These are phyloP conservation scores for Ciona savignyi DNA, from an alignment of 23 tunicate species.

Conservation along the genomic window DNA sequence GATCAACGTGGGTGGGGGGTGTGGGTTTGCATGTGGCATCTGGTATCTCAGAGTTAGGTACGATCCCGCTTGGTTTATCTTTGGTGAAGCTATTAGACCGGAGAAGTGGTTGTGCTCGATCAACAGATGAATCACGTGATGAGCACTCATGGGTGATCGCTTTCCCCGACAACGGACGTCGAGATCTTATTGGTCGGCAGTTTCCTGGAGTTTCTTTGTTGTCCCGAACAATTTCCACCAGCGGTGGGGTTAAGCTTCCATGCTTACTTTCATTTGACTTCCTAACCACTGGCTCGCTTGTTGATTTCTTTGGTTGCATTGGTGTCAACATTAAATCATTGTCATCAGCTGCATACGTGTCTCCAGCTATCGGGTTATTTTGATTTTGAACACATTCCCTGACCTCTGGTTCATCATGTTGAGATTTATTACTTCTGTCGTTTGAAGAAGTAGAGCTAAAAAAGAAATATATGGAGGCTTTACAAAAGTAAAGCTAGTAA, in stretches of 20 bases:
- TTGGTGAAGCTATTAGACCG: conserved; percentile 83
- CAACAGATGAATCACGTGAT: conserved; percentile 13
- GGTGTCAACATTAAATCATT: background rate
- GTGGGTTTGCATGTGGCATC: conserved; percentile 7
- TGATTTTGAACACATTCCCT: background rate
- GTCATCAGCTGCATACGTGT: background rate
- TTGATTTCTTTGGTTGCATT: background rate
- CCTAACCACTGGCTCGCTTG: background rate
- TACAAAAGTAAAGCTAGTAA: no score
- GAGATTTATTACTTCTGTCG: background rate
- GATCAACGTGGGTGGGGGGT: conserved; percentile 3
- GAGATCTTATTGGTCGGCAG: conserved; percentile 22
- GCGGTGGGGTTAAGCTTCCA: conserved; percentile 6
- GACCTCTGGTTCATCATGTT: background rate
- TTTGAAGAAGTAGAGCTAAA: background rate
- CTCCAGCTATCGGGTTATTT: background rate
- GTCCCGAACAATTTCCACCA: conserved; percentile 5
- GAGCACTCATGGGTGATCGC: conserved; percentile 5
- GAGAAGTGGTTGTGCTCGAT: conserved; percentile 20
- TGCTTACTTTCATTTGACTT: no score
- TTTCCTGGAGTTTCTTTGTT: conserved; percentile 16
- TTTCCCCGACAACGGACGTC: conserved; percentile 25
- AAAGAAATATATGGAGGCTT: no score
- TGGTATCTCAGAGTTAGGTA: conserved; percentile 59
- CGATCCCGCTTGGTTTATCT: conserved; percentile 72